Evolutionary conservation across 1,140 invertebrate species (phyloP), one percentile per base, ranked within the genome.

Genomic region (Anoplophora glabripennis): DNA sequence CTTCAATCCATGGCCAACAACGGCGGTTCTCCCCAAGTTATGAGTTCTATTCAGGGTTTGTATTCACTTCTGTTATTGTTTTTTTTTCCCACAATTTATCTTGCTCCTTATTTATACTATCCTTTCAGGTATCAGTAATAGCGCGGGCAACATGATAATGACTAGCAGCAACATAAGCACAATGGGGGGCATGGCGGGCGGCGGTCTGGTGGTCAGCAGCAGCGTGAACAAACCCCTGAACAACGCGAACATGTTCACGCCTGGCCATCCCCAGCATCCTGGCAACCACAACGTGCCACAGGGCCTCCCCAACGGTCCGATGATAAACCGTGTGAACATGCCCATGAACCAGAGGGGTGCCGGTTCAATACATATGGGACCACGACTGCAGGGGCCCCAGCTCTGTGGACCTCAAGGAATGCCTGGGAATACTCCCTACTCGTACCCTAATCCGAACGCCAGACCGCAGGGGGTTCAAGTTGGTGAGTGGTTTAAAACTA

Each of bases 231-330:
- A 87, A 72, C 81, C 85, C 45, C 75, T 83, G 67, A 28, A 77
- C 64, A 47, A 78, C 80, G 64, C 83, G 79, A 65, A 80, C 36
- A 71, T 77, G 70, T 71, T 75, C 57, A 66, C 59, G 21, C 64
- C 69, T 10, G 68, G 74, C 36, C 77, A 79, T 61, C 64, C 62
- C 45, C 72, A 75, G 54, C 68, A 69, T 65, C 72, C 72, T 8
- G 76, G 76, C 61, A 76, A 78, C 61, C 70, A 76, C 65, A 67
- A 63, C 37, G 73, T 74, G 14, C 66, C 79, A 76, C 80, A 80
- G 65, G 72, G 74, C 40, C 79, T 88, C 79, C 88, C 87, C 72
- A 91, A 90, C 69, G 89, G 88, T 8, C 85, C 86, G 1, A 81
- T 87, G 77, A 81, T 87, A 75, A 80, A 76, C 40, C 73, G 81